A percentile compares a stretch with the other conserved stretches of the same genome.
Conservation (phyloP, 1,140 invertebrate genomes). For the Dermatophagoides farinae region DNA sequence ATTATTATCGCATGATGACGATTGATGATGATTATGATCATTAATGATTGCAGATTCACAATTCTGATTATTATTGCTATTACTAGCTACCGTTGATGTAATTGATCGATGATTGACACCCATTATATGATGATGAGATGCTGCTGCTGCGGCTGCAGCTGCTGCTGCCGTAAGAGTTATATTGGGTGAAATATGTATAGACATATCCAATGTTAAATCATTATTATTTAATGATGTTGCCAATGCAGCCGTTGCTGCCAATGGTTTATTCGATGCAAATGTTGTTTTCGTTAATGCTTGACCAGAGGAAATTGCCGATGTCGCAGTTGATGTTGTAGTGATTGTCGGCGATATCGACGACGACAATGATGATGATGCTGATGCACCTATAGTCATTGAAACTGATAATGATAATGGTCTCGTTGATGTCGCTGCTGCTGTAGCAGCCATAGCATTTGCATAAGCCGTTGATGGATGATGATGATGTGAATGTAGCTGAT, state of each 20-base stretch:
- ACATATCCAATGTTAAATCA: conserved; percentile 1
- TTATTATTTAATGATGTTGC: not conserved
- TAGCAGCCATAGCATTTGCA: no score
- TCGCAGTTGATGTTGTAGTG: no score
- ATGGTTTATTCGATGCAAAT: not conserved
- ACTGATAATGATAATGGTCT: conserved; percentile 1
- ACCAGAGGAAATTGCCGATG: no score
- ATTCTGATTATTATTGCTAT: not conserved
- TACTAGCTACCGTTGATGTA: not conserved
- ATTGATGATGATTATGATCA: no score
- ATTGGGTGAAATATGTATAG: not conserved
- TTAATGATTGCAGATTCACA: no score
- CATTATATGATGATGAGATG: not conserved
- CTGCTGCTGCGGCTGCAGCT: not conserved
- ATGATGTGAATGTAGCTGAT: not conserved
- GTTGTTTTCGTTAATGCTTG: not conserved
- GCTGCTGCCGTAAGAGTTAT: no score
- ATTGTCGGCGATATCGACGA: no score
- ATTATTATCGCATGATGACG: no score
- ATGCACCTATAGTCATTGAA: not conserved
- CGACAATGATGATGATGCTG: no score
- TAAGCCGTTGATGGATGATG: not conserved
- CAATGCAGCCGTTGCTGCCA: not conserved
- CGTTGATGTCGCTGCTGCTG: not conserved
- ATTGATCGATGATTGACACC: not conserved